Percentiles rank a stretch among this genome's conserved stretches.
These are phyloP conservation scores for Hepsetus odoe DNA, from an alignment of 2,113 vertebrate species.

Conservation along the genomic window DNA sequence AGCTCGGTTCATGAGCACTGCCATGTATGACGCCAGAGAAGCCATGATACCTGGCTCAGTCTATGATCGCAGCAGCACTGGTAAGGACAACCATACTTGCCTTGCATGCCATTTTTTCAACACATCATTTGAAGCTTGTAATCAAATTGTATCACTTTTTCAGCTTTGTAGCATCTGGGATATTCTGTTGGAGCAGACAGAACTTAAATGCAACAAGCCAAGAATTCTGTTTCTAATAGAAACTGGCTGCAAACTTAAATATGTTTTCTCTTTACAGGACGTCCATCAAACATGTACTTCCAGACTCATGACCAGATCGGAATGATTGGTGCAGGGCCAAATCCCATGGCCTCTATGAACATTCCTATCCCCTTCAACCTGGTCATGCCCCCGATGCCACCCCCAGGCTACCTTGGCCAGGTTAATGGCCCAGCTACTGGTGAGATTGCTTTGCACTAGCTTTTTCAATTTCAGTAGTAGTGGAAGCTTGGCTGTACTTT, in stretches of 20 bases:
- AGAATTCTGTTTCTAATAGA: too few species aligned
- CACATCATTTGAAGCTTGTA: not conserved
- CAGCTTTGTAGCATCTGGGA: too few species aligned
- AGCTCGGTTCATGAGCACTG: slow-evolving; percentile 97
- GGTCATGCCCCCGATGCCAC: slow-evolving; percentile 97
- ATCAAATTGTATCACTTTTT: not conserved
- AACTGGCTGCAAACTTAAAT: not conserved
- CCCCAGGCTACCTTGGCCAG: slow-evolving; percentile 90
- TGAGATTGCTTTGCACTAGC: slow-evolving; percentile 50
- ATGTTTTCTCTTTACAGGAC: slow-evolving; percentile 70
- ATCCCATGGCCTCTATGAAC: slow-evolving; percentile 93
- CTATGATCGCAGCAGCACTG: slow-evolving; percentile 92
- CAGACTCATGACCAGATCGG: slow-evolving; percentile 98
- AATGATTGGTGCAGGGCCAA: slow-evolving; percentile 92
- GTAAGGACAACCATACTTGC: slow-evolving; percentile 64
- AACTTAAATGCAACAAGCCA: too few species aligned
- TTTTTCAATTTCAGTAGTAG: too few species aligned
- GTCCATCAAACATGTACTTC: slow-evolving; percentile 97
- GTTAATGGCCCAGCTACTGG: slow-evolving; percentile 90
- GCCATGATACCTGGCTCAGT: slow-evolving; percentile 96
- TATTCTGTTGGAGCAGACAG: too few species aligned
- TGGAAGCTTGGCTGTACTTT: too few species aligned
- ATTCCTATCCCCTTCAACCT: slow-evolving; percentile 97
- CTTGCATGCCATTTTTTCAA: not conserved
- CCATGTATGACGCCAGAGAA: slow-evolving; percentile 97